Base-by-base conservation (phyloP, 1,140 invertebrate species). In the Hyphantria cunea region DNA sequence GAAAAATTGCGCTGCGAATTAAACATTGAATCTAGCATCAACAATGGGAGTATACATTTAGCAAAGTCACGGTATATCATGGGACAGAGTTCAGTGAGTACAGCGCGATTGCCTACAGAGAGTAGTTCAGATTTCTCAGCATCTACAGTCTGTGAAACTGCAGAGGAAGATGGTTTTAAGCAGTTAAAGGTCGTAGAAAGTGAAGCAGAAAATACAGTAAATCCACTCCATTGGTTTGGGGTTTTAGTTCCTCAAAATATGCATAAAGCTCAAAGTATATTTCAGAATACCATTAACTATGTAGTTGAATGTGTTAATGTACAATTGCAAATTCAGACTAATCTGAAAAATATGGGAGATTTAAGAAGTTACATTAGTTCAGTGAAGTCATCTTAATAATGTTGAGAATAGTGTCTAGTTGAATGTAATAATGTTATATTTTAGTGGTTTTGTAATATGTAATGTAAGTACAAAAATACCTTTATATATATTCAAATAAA, bases 191-290 rank as follows among this genome's bases (percentile, higher is more conserved):
- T 91, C 8, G 61, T 72, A 78, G 92, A 79, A 77, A 91, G 75
- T 52, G 76, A 92, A 15, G 75, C 74, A 49, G 73, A 82, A 14
- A 77, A 86, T 34, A 84, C 84, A 54, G 84, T 92, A 8, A 93
- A 95, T 85, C 95, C 95, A 3, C 80, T 95, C 14, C 93, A 93
- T 61, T 96, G 95, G 95, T 96, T 96, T 90, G 95, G 95, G 10
- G 92, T 95, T 53, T 80, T 96, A 34, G 94, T 95, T 0, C 95
- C 95, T 1, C 93, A 95, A 73, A 94, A 93, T 84, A 88, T 96
- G 68, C 92, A 92, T 74, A 92, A 90, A 65, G 93, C 94, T 0
- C 94, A 95, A 80, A 92, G 91, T 68, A 89, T 93, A 70, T 96
- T 95, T 75, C 92, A 93, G 72, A 93, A 93, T 64, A 91, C 93